Evolutionary conservation across 2,797 vertebrate species (phyloP), one percentile per base, ranked within the genome.

Genomic region (Dipus sagitta): DNA sequence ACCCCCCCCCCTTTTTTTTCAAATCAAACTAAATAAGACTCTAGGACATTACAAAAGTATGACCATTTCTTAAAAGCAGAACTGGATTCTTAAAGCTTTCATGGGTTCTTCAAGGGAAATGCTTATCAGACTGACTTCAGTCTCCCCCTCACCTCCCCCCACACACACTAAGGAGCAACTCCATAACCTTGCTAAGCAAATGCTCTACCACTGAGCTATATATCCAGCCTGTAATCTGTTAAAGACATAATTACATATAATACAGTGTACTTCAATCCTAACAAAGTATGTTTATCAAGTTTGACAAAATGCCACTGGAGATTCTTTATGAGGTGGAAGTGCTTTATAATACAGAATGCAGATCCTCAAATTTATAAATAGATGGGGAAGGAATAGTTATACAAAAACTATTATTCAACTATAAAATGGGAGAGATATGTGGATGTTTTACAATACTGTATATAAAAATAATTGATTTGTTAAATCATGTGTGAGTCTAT

Each of bases 401-500:
- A 47, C 11, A 58, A 24, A 88, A 80, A 95, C 28, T 91, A 23
- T 77, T 92, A 12, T 42, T 90, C 28, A 65, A 17, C 6, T 71
- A 18, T 62, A 60, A 14, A 77, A 9, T 83, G n/a, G 60, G 47
- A 68, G 65, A 93, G 88, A 68, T 79, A 42, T 2, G 3, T 58
- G 47, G 47, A 58, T 11, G 32, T 65, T 80, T 91, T 75, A 30
- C 11, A 78, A 8, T 42, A 62, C 9, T 77, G 58, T 24, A 6
- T 70, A 20, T 77, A 93, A 32, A 80, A 90, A 64, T 92, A 81
- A 79, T 94, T 88, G 47, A 88, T 93, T 90, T 75, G 47, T 90
- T 94, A 82, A 93, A 72, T 82, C 42, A 26, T 87, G 0, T 88
- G 14, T 92, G 32, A 72, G 10, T 78, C n/a, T 92, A 28, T 20